phyloP scores from a whole-genome alignment of 2,888 invertebrate species.

The Ramazzottius varieornatus region DNA sequence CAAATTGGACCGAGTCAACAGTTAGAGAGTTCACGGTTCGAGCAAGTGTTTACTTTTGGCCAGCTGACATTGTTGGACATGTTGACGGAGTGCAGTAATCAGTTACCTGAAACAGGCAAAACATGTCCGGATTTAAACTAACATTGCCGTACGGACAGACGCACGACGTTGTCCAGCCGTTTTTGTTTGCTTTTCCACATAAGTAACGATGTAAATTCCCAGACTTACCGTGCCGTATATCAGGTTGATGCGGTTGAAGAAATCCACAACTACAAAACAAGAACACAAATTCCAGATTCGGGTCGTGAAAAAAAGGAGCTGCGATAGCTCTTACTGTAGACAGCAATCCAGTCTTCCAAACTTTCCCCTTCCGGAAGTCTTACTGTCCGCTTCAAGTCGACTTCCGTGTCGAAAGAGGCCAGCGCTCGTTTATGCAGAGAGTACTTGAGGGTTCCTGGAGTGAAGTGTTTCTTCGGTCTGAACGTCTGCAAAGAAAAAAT shows the following conservation, averaged over 20 bases:
- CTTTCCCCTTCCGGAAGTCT: conserved; percentile 47
- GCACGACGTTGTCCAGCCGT: no score
- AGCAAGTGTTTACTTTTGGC: conserved; percentile 33
- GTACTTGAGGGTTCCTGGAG: conserved; percentile 56
- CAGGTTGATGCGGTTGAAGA: conserved; percentile 70
- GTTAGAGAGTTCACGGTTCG: neutral
- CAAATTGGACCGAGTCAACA: no score
- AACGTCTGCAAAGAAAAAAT: conserved; percentile 39
- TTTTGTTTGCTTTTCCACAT: no score
- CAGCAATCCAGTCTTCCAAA: conserved; percentile 68
- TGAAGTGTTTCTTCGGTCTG: conserved; percentile 58
- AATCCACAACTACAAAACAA: conserved; percentile 64
- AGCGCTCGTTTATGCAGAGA: conserved; percentile 68
- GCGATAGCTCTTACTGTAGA: conserved; percentile 52
- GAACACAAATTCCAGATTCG: no score
- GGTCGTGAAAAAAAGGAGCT: no score
- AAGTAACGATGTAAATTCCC: no score
- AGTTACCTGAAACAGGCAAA: conserved; percentile 12
- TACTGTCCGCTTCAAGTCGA: conserved; percentile 52
- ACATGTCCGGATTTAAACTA: no score
- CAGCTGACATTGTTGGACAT: conserved; percentile 71
- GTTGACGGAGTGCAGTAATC: conserved; percentile 54
- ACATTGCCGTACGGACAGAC: no score
- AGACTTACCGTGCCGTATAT: conserved; percentile 69
- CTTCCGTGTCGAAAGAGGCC: conserved; percentile 61